phyloP scores from a whole-genome alignment of 2,888 invertebrate species.

The Dyspetes luteomarginatus region DNA sequence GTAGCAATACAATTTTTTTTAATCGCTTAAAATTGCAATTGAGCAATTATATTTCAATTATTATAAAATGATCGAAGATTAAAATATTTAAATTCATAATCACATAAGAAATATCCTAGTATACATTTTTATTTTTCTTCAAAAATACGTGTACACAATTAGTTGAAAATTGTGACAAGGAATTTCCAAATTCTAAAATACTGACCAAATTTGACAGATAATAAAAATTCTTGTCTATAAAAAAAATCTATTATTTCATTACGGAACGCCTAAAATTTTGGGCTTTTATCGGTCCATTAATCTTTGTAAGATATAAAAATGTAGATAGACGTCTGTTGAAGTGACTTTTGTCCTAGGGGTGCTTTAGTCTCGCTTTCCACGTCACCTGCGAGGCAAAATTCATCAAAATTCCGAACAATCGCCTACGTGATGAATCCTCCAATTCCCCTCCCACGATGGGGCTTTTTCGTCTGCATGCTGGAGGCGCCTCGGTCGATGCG shows the following conservation, averaged over 20 bases:
- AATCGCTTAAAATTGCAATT: too few species aligned
- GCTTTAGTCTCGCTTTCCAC: constrained; percentile 55
- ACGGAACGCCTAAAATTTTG: not conserved
- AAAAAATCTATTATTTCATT: not conserved
- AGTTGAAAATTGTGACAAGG: too few species aligned
- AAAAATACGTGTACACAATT: too few species aligned
- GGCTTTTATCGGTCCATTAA: constrained; percentile 9
- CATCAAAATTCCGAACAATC: constrained; percentile 60
- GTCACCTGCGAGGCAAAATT: constrained; percentile 61
- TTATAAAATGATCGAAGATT: not conserved
- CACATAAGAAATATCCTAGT: too few species aligned
- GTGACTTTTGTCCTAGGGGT: not conserved
- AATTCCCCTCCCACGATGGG: not conserved
- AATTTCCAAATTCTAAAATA: too few species aligned
- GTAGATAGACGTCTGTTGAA: not conserved
- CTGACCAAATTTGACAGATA: too few species aligned
- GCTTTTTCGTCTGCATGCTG: not conserved
- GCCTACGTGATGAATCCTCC: not conserved
- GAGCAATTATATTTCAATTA: too few species aligned
- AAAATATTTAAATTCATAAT: too few species aligned
- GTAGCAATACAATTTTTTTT: too few species aligned
- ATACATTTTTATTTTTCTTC: too few species aligned
- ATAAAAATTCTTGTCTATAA: too few species aligned
- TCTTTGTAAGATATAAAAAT: not conserved
- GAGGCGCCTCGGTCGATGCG: constrained; percentile 42